phyloP scores from a whole-genome alignment of 2,797 vertebrate genomes.

The Gymnoscopelus microlampas region DNA sequence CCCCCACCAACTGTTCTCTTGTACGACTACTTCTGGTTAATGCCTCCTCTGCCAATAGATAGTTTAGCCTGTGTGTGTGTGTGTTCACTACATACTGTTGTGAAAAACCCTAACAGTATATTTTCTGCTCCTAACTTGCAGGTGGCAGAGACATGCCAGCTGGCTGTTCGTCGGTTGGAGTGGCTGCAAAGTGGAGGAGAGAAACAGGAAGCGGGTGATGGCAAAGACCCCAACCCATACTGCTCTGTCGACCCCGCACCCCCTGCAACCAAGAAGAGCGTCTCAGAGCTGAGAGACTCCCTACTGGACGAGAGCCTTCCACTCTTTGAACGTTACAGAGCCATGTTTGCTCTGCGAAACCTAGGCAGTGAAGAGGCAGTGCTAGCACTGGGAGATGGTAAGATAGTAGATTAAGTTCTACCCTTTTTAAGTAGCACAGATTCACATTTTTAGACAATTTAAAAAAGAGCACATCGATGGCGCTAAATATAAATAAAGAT shows the following conservation, averaged over 20 bases:
- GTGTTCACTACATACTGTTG: background rate
- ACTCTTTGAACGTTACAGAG: conserved; percentile 92
- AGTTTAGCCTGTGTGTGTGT: too few relatives aligned
- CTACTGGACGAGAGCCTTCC: conserved; percentile 85
- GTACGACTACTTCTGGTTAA: too few relatives aligned
- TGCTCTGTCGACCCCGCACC: conserved; percentile 92
- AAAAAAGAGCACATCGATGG: too few relatives aligned
- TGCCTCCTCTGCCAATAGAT: too few relatives aligned
- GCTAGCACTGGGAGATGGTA: conserved; percentile 90
- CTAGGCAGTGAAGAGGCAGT: conserved; percentile 84
- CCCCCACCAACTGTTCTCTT: too few relatives aligned
- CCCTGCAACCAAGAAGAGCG: conserved; percentile 75
- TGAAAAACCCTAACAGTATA: background rate
- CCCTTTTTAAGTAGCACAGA: too few relatives aligned
- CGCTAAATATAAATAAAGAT: too few relatives aligned
- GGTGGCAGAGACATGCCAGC: conserved; percentile 96
- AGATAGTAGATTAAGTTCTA: background rate
- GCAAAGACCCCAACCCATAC: conserved; percentile 79
- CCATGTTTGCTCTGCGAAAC: conserved; percentile 95
- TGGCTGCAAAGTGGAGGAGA: conserved; percentile 85
- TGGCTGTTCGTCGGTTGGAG: conserved; percentile 87
- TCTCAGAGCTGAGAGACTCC: conserved; percentile 75
- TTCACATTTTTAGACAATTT: too few relatives aligned
- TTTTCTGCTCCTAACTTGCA: conserved; percentile 43
- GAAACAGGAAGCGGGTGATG: conserved; percentile 43